phyloP scores from a whole-genome alignment of 2,888 invertebrate genomes.

The Leucozona laternaria region DNA sequence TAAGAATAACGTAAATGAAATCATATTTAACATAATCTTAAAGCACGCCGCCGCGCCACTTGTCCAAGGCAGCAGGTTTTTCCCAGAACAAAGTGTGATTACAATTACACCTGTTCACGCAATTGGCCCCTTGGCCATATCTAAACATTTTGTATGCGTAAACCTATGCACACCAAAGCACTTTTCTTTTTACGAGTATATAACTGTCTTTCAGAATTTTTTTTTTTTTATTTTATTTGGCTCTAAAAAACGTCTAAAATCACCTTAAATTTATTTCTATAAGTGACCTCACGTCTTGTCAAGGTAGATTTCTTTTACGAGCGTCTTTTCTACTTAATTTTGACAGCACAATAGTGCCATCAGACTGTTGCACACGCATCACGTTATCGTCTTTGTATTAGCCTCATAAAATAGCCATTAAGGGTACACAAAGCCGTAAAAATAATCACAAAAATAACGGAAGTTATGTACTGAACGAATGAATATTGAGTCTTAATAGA shows the following conservation, averaged over 20 bases:
- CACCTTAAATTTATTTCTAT: constrained; percentile 23
- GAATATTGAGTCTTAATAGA: constrained; percentile 11
- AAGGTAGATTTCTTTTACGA: constrained; percentile 46
- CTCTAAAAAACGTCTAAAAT: constrained; percentile 5
- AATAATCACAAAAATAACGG: constrained; percentile 60
- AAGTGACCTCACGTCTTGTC: constrained; percentile 29
- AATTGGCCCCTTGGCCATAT: too few species aligned
- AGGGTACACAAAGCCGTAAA: constrained; percentile 50
- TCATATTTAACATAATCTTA: too few species aligned
- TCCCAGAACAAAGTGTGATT: too few species aligned
- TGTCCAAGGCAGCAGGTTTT: too few species aligned
- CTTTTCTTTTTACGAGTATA: background rate
- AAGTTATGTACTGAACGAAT: constrained; percentile 15
- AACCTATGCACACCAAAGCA: background rate
- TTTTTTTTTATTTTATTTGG: background rate
- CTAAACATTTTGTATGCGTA: background rate
- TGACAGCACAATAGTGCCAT: constrained; percentile 34
- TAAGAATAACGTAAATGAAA: too few species aligned
- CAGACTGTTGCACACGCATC: constrained; percentile 36
- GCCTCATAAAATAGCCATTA: constrained; percentile 64
- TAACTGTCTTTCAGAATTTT: background rate
- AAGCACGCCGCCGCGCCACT: too few species aligned
- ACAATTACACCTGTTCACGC: too few species aligned
- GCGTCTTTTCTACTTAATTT: constrained; percentile 37
- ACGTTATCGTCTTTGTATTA: constrained; percentile 44